phyloP scores from a whole-genome alignment of 1,140 invertebrate genomes.

The Piezodorus guildinii region DNA sequence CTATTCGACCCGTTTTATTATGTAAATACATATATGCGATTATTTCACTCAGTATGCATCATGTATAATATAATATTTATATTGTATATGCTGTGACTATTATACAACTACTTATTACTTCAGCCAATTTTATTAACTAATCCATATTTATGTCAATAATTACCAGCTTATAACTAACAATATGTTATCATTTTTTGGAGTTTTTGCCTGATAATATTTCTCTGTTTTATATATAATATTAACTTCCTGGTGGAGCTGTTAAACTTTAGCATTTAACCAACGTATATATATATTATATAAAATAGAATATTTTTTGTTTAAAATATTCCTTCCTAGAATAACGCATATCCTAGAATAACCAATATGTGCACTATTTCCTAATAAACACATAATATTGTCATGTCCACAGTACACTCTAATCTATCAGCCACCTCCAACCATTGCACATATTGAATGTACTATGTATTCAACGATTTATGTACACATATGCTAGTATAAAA shows the following conservation, averaged over 20 bases:
- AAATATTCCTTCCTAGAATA: slow-evolving; percentile 14
- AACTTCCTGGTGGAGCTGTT: background rate
- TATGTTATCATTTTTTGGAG: too few relatives aligned
- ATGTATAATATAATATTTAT: too few relatives aligned
- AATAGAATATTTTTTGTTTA: slow-evolving; percentile 9
- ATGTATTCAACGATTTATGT: background rate
- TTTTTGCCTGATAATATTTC: too few relatives aligned
- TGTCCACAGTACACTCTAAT: slow-evolving; percentile 18
- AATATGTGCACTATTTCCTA: slow-evolving; percentile 14
- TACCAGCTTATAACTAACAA: background rate
- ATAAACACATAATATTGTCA: slow-evolving; percentile 23
- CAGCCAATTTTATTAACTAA: background rate
- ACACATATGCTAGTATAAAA: slow-evolving; percentile 15
- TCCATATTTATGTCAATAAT: slow-evolving; percentile 5
- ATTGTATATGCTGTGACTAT: background rate
- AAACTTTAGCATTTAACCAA: background rate
- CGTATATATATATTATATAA: background rate
- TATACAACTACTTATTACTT: background rate
- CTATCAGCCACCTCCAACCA: background rate
- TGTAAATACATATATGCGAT: background rate
- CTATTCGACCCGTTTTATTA: slow-evolving; percentile 11
- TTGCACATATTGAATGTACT: slow-evolving; percentile 12
- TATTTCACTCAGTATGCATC: background rate
- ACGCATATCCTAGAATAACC: background rate
- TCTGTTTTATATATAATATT: too few relatives aligned